Base-by-base conservation (phyloP, 2,113 vertebrate genomes). In the Sula dactylatra region DNA sequence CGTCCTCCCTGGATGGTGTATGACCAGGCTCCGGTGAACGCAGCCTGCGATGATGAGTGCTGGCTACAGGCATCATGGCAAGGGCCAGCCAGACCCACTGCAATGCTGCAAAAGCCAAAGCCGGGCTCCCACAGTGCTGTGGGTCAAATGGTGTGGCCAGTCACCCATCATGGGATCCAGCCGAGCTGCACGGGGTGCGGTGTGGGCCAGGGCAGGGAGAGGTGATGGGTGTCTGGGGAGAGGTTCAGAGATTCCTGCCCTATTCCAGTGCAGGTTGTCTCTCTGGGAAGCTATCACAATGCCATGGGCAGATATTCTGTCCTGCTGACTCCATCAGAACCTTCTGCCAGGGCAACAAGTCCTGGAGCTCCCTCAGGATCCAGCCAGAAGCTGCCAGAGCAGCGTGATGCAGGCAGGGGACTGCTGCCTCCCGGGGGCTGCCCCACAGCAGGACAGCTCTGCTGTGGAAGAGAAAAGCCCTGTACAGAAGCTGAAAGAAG, bases 1-100 rank as follows among this genome's bases (percentile, higher is more conserved):
- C 1, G 1, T 26, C 25, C 34, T 31, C 66, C 32, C 13, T 1
- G 12, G 0, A 15, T 3, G 4, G 0, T 7, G 11, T 11, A 0
- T 1, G 4, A 18, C n/a, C 72, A 49, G 54, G 20, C 36, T 20
- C 11, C 0, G 1, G 16, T 32, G 66, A 74, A 6, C 1, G 0
- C 31, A 24, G 34, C 25, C 44, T 14, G 0, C 1, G 2, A 81
- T 44, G 88, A 9, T 47, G 44, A 54, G 4, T 27, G 25, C 13
- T 73, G 67, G 49, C 6, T 11, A 4, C 52, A 47, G 67, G 54
- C 15, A 40, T 16, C 6, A 20, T 45, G 58, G 27, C 32, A 72
- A 44, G 19, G 56, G 17, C n/a, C 64, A 66, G 16, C 18, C 40
- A 66, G 16, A 14, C 26, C 11, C 38, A 10, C 4, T 12, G 58